Base-by-base conservation (phyloP, 2,888 invertebrate genomes). In the Biston betularia region DNA sequence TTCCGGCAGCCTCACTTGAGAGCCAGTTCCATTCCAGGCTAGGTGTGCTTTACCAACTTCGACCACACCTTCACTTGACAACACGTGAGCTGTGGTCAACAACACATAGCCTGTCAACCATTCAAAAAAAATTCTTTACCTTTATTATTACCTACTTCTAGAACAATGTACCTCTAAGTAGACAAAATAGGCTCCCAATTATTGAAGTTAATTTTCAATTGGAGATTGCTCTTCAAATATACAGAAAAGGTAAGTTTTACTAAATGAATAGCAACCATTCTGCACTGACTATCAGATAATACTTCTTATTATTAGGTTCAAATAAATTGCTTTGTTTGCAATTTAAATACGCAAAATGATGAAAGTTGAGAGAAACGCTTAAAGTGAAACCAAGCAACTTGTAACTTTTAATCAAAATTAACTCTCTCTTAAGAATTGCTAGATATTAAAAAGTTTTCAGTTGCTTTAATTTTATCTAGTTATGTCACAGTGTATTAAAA, bases 401-500 rank as follows among this genome's bases (percentile, higher is more conserved):
- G n/a, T 24, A 49, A 58, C 38, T 58, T 58, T 35, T 49, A 58
- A 58, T 58, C 40, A 42, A n/a, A 58, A 58, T 49, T 40, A 58
- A 58, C 58, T 49, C 49, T n/a, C n/a, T n/a, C n/a, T n/a, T n/a
- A 49, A 58, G 38, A 49, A 58, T 12, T 50, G 58, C 49, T 40
- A 40, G 49, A 58, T 40, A 24, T 58, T 49, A 15, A 40, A 58
- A 49, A 56, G 34, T 56, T 56, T 34, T 45, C 8, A 42, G 56
- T 46, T 56, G 56, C n/a, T 56, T 56, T 56, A 56, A 56, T 56
- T 33, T 56, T 34, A 35, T 45, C 42, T 42, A 42, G 38, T 11
- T 40, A 11, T 42, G 42, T 33, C 42, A 8, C 42, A 42, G 54
- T 44, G 7, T 24, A 24, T 42, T 0, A 8, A 54, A 24, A 0